Evolutionary conservation across 2,888 invertebrate genomes (phyloP).

Genomic region (Alitta virens): DNA sequence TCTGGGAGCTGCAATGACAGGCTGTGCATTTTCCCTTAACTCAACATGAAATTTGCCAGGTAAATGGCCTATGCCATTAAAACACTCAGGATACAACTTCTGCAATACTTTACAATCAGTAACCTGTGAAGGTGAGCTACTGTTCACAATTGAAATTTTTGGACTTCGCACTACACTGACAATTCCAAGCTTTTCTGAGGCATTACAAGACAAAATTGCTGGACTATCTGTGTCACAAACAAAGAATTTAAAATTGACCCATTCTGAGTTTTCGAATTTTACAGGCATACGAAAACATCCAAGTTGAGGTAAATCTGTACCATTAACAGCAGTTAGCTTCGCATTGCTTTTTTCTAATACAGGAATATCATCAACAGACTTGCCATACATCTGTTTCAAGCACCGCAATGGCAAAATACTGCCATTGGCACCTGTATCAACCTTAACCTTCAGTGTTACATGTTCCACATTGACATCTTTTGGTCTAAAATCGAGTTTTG

Average conservation of each 20-base stretch:
- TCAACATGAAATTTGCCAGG: constrained; percentile 16
- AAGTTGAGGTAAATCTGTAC: not conserved
- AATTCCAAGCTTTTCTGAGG: not conserved
- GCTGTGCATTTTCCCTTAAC: constrained; percentile 6
- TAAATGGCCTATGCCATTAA: constrained; percentile 3
- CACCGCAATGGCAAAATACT: not conserved
- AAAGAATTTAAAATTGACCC: not conserved
- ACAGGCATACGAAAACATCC: not conserved
- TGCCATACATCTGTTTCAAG: not conserved
- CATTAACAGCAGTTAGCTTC: not conserved
- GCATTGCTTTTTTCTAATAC: not conserved
- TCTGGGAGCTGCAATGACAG: constrained; percentile 17
- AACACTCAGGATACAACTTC: not conserved
- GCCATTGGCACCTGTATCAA: constrained; percentile 1
- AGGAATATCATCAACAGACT: not conserved
- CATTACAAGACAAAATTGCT: not conserved
- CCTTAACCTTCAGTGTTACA: not conserved
- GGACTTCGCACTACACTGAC: not conserved
- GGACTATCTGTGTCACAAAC: not conserved
- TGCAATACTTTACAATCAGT: not conserved
- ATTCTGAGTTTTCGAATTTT: not conserved
- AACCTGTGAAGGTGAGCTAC: not conserved
- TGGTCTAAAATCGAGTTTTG: not conserved
- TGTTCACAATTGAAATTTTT: not conserved
- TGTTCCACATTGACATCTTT: not conserved